These are phyloP conservation scores for Ferrisia virgata DNA, from an alignment of 2,888 invertebrate species.

Conservation along the genomic window DNA sequence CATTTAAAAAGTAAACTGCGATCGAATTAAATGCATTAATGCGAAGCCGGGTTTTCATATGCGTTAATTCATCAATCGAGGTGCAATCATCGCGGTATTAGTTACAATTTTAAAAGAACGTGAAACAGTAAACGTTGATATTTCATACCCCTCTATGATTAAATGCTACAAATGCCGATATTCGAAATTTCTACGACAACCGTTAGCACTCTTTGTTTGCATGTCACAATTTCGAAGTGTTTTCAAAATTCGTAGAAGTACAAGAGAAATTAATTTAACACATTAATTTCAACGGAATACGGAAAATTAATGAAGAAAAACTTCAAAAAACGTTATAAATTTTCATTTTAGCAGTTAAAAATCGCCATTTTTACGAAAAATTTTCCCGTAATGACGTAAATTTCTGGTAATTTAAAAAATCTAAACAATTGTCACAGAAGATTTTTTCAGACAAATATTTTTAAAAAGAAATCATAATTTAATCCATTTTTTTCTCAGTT, in stretches of 20 bases:
- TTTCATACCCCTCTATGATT: slow-evolving; percentile 43
- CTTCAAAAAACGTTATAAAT: neutral
- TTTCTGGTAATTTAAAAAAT: neutral
- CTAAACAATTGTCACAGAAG: neutral
- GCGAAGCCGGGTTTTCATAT: neutral
- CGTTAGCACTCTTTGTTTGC: neutral
- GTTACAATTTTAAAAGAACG: slow-evolving; percentile 23
- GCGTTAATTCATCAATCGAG: neutral
- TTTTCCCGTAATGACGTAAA: neutral
- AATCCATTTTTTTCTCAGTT: too few species aligned
- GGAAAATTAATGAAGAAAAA: neutral
- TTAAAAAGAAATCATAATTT: too few species aligned
- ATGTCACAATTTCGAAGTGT: neutral
- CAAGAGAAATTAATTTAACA: neutral
- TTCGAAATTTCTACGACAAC: slow-evolving; percentile 10
- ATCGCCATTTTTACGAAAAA: neutral
- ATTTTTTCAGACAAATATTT: neutral
- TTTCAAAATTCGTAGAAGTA: neutral
- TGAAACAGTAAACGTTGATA: slow-evolving; percentile 43
- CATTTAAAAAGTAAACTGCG: neutral
- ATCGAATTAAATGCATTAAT: neutral
- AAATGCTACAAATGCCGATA: slow-evolving; percentile 39
- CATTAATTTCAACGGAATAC: neutral
- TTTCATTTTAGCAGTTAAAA: neutral
- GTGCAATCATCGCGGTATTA: slow-evolving; percentile 36